These are phyloP conservation scores for Nasonia longicornis DNA, from an alignment of 1,140 invertebrate genomes.

Conservation along the genomic window DNA sequence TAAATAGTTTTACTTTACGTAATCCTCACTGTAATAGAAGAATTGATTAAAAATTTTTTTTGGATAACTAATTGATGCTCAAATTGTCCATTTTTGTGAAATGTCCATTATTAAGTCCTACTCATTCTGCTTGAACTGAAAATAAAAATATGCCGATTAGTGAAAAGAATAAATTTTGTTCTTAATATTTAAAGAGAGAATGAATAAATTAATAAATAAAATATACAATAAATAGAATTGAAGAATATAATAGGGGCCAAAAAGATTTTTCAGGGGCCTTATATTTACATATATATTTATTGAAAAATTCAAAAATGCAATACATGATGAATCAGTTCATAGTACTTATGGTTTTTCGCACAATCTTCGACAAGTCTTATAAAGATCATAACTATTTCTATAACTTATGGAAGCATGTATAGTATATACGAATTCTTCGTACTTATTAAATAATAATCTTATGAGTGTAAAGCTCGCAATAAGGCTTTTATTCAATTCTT, in stretches of 20 bases:
- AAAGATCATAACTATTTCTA: not conserved
- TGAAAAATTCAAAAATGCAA: not conserved
- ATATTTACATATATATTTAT: constrained; percentile 5
- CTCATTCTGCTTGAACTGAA: not conserved
- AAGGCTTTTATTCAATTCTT: not conserved
- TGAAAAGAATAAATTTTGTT: not conserved
- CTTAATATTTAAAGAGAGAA: not conserved
- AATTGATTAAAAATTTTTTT: not conserved
- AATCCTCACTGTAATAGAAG: not conserved
- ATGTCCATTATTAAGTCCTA: not conserved
- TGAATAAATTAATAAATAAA: not conserved
- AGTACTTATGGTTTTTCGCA: not conserved
- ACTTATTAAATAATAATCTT: not conserved
- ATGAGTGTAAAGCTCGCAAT: not conserved
- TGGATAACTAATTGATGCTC: not conserved
- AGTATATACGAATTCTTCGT: not conserved
- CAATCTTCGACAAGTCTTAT: not conserved
- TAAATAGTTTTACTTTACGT: too few species aligned
- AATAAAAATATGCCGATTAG: not conserved
- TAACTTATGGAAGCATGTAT: not conserved
- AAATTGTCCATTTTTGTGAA: not conserved
- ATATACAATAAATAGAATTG: too few species aligned
- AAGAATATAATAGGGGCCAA: too few species aligned
- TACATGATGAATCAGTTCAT: not conserved
- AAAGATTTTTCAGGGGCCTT: not conserved